Conservation (phyloP, 2,113 vertebrate genomes). For the Anseranas semipalmata region DNA sequence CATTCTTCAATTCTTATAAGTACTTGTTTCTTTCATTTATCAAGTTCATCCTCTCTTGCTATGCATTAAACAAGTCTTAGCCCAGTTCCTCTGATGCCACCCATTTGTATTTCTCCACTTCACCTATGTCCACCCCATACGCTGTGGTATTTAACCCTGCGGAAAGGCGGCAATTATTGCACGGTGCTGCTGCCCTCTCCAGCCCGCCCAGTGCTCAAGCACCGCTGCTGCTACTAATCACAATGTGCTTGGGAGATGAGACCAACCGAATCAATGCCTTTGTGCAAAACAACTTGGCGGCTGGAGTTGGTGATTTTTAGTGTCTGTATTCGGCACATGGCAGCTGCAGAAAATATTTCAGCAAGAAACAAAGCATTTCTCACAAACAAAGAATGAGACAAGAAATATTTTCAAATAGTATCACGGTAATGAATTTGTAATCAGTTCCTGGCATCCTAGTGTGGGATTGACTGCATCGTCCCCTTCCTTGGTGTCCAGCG, state of each 20-base stretch:
- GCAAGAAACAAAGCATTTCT: not conserved
- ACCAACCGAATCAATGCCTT: not conserved
- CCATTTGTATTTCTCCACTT: not conserved
- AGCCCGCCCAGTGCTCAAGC: not conserved
- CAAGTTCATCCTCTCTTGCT: not conserved
- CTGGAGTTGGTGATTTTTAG: not conserved
- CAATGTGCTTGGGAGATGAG: not conserved
- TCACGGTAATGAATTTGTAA: not conserved
- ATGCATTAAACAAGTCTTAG: not conserved
- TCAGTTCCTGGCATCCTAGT: not conserved
- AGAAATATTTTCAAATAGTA: not conserved
- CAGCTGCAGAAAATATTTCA: not conserved
- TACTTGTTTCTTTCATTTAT: conserved; percentile 2
- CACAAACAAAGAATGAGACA: not conserved
- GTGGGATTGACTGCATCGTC: not conserved
- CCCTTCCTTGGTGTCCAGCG: not conserved
- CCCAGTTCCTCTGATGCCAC: not conserved
- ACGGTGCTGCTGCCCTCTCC: not conserved
- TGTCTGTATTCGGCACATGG: not conserved
- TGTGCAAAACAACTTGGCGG: not conserved
- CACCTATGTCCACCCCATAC: not conserved
- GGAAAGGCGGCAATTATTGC: not conserved
- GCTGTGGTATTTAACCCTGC: not conserved
- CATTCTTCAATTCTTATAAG: not conserved
- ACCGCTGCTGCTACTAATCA: not conserved